phyloP scores from a whole-genome alignment of 2,113 vertebrate species.

The Marcusenius ussheri region DNA sequence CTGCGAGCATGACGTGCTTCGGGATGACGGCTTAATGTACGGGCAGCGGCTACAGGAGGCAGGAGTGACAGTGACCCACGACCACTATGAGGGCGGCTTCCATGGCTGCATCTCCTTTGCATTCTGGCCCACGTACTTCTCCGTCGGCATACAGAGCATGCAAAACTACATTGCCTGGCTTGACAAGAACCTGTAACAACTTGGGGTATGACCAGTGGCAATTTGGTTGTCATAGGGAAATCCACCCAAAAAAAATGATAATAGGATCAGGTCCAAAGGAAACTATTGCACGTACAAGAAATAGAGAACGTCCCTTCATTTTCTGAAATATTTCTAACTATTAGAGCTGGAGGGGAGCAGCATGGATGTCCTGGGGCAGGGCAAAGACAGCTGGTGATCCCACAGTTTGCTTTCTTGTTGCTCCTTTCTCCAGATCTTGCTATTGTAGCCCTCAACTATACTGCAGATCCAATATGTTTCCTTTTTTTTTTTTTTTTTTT shows the following conservation, averaged over 20 bases:
- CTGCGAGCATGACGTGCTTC: constrained; percentile 80
- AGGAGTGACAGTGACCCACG: constrained; percentile 70
- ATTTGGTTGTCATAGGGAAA: neutral
- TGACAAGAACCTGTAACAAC: constrained; percentile 69
- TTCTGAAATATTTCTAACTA: neutral
- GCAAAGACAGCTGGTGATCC: neutral
- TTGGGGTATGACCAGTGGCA: neutral
- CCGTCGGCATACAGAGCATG: constrained; percentile 64
- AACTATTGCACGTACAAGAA: neutral
- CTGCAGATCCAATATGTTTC: neutral
- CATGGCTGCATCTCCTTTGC: constrained; percentile 84
- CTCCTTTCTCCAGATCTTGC: neutral
- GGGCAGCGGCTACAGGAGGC: constrained; percentile 69
- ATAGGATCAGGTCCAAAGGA: neutral
- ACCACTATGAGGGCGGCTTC: constrained; percentile 80
- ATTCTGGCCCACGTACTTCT: constrained; percentile 72
- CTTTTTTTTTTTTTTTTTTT: neutral
- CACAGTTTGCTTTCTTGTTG: neutral
- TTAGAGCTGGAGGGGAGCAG: neutral
- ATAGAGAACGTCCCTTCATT: neutral
- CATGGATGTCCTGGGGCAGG: neutral
- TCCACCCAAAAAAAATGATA: neutral
- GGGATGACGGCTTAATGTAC: constrained; percentile 90
- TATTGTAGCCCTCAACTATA: neutral
- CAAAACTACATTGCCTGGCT: constrained; percentile 79